Base-by-base conservation (phyloP, 2,888 invertebrate species). In the Calliopum simillimum region DNA sequence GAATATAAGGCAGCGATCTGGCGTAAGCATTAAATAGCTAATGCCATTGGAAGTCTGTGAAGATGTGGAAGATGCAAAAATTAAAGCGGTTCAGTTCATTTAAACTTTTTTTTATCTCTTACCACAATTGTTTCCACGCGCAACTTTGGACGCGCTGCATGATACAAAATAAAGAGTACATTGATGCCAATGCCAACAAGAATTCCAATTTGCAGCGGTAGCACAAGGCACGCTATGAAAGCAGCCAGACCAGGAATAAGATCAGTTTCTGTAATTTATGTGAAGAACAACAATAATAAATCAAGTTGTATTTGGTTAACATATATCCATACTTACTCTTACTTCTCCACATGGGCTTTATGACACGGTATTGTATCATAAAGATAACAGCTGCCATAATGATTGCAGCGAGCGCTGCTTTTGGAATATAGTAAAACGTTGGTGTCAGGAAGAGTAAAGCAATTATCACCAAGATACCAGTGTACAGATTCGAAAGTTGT, bases 311-410 rank as follows among this genome's bases (percentile, higher is more conserved):
- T 5, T 16, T 49, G 16, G n/a, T 49, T 12, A 11, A 49, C 13
- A 16, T 49, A 12, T 12, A 13, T 12, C 13, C 13, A 5, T 16
- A 49, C 91, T 90, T 85, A 95, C 94, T 95, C 86, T 95, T 95
- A 41, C 94, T 92, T 76, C 93, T 89, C 94, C 95, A 96, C 92
- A 96, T 94, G 0, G 95, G 94, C 78, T 91, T 91, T 71, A 96
- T 89, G 70, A 96, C 95, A 81, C 92, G 91, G 76, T 94, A 93
- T 84, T 96, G 95, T 5, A 96, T 92, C 95, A 96, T 96, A 85
- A 95, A 95, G 68, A 97, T 88, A 59, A 97, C 97, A 47, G 97
- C 97, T 33, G 95, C 93, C 74, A 97, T 94, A 81, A 97, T 97
- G 79, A 98, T 93, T 1, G 94, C 95, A 2, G 96, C 96, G 76